Evolutionary conservation across 2,113 vertebrate genomes (phyloP).

Genomic region (Collichthys lucidus): DNA sequence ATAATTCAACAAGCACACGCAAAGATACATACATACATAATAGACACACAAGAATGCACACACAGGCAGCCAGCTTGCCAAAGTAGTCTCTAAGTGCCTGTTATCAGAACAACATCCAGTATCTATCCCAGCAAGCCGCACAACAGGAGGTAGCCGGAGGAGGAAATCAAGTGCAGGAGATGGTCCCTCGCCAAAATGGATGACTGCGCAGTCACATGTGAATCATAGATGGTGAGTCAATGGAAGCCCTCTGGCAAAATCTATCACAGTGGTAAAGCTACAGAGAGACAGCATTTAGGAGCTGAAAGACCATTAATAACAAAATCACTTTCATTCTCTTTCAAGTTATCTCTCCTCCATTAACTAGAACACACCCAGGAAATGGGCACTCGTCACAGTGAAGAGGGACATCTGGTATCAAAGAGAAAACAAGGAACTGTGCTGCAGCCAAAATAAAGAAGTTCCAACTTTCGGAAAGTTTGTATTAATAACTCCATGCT

Average conservation of each 20-base stretch:
- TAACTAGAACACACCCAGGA: constrained; percentile 39
- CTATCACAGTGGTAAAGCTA: constrained; percentile 18
- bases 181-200: constrained; percentile 49
- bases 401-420: constrained; percentile 61
- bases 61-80: constrained; percentile 19
- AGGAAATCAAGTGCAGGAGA: constrained; percentile 46
- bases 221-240: constrained; percentile 62
- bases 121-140: constrained; percentile 43
- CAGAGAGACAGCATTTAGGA: constrained; percentile 31
- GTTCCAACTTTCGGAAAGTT: constrained; percentile 51
- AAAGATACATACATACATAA: not conserved
- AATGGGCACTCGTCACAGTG: constrained; percentile 35
- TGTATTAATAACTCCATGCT: constrained; percentile 60
- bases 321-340: constrained; percentile 52
- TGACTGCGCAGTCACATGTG: constrained; percentile 49
- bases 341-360: constrained; percentile 40
- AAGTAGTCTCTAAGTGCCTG: constrained; percentile 54
- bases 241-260: constrained; percentile 40
- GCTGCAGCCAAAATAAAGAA: constrained; percentile 51
- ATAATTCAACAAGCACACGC: constrained; percentile 13
- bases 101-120: constrained; percentile 57
- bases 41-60: constrained; percentile 5
- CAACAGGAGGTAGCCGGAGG: constrained; percentile 58
- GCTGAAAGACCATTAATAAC: constrained; percentile 41
- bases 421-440: constrained; percentile 47